Conservation (phyloP, 2,888 invertebrate species). For the Drosophila mulleri region DNA sequence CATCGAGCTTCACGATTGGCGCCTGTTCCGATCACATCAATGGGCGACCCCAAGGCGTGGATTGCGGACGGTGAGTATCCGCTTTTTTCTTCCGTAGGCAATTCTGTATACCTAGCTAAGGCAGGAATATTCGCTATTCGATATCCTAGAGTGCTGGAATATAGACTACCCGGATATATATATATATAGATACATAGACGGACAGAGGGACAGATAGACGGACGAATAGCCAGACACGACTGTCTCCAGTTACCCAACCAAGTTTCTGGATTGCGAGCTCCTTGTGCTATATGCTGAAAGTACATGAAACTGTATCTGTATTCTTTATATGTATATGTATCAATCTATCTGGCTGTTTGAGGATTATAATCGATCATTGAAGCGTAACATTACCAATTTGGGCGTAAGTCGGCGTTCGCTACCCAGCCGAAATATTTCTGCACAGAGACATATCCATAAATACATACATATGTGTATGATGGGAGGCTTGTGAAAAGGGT, state of each 20-base stretch:
- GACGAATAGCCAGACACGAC: too few species aligned
- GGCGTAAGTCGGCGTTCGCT: conserved; percentile 54
- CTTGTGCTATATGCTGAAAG: too few species aligned
- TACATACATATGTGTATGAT: not conserved
- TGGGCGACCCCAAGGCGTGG: conserved; percentile 96
- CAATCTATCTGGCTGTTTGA: not conserved
- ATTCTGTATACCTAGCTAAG: too few species aligned
- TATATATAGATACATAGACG: not conserved
- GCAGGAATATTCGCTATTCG: too few species aligned
- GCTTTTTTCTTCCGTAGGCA: not conserved
- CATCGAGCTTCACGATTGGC: conserved; percentile 90
- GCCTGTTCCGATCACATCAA: conserved; percentile 98
- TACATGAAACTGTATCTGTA: too few species aligned
- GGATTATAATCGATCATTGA: conserved; percentile 18
- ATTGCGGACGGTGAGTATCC: conserved; percentile 89
- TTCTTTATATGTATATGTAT: not conserved
- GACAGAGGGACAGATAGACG: not conserved
- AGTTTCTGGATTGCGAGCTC: too few species aligned
- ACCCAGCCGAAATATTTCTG: conserved; percentile 36
- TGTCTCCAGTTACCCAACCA: too few species aligned
- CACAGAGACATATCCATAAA: not conserved
- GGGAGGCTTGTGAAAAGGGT: not conserved
- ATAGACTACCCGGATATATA: too few species aligned
- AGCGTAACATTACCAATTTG: conserved; percentile 49
- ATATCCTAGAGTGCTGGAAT: too few species aligned